Evolutionary conservation across 2,888 invertebrate species (phyloP).

Genomic region (Apantesis nais): DNA sequence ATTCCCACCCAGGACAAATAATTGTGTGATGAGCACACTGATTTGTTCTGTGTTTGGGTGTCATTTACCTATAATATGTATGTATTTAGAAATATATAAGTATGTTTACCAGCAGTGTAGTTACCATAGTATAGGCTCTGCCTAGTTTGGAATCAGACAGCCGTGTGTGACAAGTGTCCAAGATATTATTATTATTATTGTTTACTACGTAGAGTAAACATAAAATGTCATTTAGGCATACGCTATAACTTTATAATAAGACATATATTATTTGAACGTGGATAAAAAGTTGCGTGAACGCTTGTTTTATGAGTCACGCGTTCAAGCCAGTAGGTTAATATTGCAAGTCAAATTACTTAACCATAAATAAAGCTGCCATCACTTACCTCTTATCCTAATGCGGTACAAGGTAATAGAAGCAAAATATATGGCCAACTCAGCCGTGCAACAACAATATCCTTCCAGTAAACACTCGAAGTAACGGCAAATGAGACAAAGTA

Average conservation of each 20-base stretch:
- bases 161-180: too few relatives aligned
- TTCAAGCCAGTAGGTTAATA: not conserved
- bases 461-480: not conserved
- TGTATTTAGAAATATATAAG: too few relatives aligned
- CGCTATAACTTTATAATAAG: not conserved
- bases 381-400: not conserved
- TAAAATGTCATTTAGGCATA: not conserved
- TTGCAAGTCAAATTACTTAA: too few relatives aligned
- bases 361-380: not conserved
- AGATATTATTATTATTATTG: too few relatives aligned
- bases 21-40: too few relatives aligned
- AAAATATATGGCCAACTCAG: not conserved
- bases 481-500: not conserved
- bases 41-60: too few relatives aligned
- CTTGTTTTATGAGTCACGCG: not conserved
- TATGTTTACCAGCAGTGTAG: too few relatives aligned
- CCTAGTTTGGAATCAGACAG: too few relatives aligned
- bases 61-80: too few relatives aligned
- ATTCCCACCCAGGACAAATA: too few relatives aligned
- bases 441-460: not conserved
- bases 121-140: too few relatives aligned
- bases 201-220: constrained; percentile 14
- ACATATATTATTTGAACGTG: not conserved
- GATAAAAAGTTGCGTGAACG: not conserved
- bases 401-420: not conserved